A percentile compares a stretch with the other conserved stretches of the same genome.
Evolutionary conservation across 1,140 invertebrate genomes (phyloP).

Genomic region (Mycetomoellerius zeteki): DNA sequence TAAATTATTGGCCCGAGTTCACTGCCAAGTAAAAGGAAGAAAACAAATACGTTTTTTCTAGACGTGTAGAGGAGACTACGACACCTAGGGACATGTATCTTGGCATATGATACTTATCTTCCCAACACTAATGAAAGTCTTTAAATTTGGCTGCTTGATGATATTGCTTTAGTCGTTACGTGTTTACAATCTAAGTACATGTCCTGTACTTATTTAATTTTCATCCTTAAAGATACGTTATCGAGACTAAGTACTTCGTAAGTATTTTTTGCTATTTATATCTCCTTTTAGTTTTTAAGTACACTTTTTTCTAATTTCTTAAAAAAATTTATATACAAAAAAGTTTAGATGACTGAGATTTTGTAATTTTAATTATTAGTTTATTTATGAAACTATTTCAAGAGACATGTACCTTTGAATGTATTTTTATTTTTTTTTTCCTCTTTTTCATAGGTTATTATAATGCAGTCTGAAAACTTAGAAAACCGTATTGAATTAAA

Average conservation of each 20-base stretch:
- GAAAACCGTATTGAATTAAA: not conserved
- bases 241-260: not conserved
- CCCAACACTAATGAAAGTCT: no score
- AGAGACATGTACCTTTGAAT: not conserved
- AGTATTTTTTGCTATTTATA: not conserved
- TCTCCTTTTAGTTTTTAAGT: not conserved
- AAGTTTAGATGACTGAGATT: not conserved
- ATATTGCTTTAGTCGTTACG: not conserved
- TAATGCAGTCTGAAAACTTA: not conserved
- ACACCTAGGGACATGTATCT: slow-evolving; percentile 20
- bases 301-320: not conserved
- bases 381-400: slow-evolving; percentile 10
- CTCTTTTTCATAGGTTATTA: not conserved
- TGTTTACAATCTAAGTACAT: slow-evolving; percentile 4
- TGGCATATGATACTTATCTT: not conserved
- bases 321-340: not conserved
- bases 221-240: not conserved
- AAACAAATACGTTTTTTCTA: slow-evolving; percentile 25
- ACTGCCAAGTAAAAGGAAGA: slow-evolving; percentile 88
- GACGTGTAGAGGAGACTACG: slow-evolving; percentile 8
- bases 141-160: slow-evolving; percentile 3
- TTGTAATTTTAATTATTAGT: not conserved
- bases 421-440: not conserved
- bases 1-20: slow-evolving; percentile 99
- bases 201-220: slow-evolving; percentile 1